These are phyloP conservation scores for Grapholita molesta DNA, from an alignment of 1,140 invertebrate species.

Conservation along the genomic window DNA sequence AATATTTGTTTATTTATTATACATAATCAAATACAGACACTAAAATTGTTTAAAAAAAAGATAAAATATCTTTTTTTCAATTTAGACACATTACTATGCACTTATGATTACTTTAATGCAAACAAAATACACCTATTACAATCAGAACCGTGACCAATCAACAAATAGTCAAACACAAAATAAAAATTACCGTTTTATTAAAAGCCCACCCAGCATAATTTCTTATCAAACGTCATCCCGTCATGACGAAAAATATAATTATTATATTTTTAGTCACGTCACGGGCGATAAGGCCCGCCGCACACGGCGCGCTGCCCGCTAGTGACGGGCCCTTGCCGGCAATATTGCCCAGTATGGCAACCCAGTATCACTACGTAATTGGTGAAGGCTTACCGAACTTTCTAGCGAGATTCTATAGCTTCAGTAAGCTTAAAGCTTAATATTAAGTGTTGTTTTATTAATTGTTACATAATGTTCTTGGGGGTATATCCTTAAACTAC, in stretches of 20 bases:
- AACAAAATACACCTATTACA: neutral
- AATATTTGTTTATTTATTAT: no score
- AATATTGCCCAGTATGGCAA: neutral
- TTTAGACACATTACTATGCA: no score
- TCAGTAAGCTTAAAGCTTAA: no score
- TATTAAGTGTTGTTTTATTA: no score
- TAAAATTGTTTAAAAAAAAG: no score
- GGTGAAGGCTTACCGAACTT: no score
- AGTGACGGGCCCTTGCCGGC: neutral
- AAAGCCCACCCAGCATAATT: neutral
- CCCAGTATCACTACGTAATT: no score
- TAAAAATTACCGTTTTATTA: neutral
- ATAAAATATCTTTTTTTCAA: no score
- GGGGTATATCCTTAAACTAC: no score
- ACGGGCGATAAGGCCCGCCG: neutral
- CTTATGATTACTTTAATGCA: neutral
- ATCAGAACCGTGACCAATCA: neutral
- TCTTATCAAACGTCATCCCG: neutral
- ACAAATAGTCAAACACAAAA: neutral
- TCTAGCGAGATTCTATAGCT: no score
- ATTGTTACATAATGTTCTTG: no score
- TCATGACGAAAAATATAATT: conserved; percentile 1
- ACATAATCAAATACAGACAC: no score
- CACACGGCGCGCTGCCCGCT: neutral
- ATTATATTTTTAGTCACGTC: neutral